Percentiles rank a stretch among this genome's conserved stretches.
Evolutionary conservation across 2,113 vertebrate species (phyloP).

Genomic region (Ceyx cyanopectus): DNA sequence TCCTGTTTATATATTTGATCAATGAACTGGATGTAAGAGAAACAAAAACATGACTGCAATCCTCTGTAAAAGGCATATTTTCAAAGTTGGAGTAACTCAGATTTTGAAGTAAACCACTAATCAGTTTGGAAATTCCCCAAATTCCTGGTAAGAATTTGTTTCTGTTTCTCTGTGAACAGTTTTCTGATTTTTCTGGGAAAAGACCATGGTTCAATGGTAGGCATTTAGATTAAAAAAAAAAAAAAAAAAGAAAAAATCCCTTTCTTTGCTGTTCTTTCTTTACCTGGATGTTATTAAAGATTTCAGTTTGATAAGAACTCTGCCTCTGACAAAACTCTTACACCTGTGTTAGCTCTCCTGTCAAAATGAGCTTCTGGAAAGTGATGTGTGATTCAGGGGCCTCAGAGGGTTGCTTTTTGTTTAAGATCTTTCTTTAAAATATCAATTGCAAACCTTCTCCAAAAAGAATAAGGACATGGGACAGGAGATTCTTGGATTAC

Average conservation of each 20-base stretch:
- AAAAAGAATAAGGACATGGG: background rate
- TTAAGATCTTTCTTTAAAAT: background rate
- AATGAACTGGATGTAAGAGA: constrained; percentile 46
- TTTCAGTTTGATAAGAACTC: background rate
- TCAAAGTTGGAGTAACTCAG: background rate
- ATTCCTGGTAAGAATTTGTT: constrained; percentile 27
- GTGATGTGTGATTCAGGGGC: background rate
- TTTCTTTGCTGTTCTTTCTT: background rate
- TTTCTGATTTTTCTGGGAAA: background rate
- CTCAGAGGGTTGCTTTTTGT: background rate
- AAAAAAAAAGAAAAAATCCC: background rate
- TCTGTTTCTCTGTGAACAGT: background rate
- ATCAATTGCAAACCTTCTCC: background rate
- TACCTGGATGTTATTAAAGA: background rate
- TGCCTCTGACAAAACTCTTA: background rate
- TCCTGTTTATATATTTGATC: constrained; percentile 75
- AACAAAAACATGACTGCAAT: background rate
- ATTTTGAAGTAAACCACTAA: background rate
- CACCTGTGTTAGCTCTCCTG: background rate
- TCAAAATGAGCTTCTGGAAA: background rate
- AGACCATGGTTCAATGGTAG: background rate
- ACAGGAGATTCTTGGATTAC: background rate
- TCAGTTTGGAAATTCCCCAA: constrained; percentile 1
- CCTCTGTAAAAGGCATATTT: background rate
- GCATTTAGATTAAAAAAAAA: background rate